Base-by-base conservation (phyloP, 2,888 invertebrate genomes). In the Nudaria mundana region DNA sequence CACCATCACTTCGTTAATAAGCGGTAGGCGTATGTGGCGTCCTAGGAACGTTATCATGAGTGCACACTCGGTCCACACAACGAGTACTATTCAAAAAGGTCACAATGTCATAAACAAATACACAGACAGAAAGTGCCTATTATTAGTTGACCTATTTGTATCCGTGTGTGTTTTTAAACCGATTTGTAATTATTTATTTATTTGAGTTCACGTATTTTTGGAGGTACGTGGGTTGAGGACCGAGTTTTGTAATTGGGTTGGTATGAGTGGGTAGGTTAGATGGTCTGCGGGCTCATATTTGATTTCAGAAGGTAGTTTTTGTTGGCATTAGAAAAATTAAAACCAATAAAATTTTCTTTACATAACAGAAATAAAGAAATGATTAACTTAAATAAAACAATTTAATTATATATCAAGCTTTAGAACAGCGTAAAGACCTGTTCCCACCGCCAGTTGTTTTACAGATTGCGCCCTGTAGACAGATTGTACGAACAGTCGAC, bases 121-220 rank as follows among this genome's bases (percentile, higher is more conserved):
- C 56, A 58, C 56, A 53, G 52, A 46, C 45, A 47, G 40, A 37
- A 43, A 44, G 44, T 11, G 32, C 6, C 44, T 52, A 40, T 52
- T 61, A 49, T 56, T 43, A 34, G 40, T 33, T 40, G 47, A 59
- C 54, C 58, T 49, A 60, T 54, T 59, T 57, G 51, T 54, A 41
- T 30, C 40, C 30, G 41, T 26, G 34, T 48, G 34, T 40, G 46
- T 46, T 58, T 50, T 48, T 12, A 15, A 28, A 26, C 37, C 40
- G 31, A 42, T 47, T 44, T 34, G 39, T 49, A 43, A 50, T 60
- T 47, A 56, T 53, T 24, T 31, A 38, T 40, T n/a, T n/a, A n/a
- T n/a, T n/a, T 41, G 38, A 37, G 16, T 37, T 25, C 24, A 26
- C 32, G 18, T 43, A 37, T 40, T 53, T 52, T 45, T 44, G 29